Evolutionary conservation across 2,113 vertebrate genomes (phyloP), one percentile per base, ranked within the genome.

Genomic region (Zosterops borbonicus): DNA sequence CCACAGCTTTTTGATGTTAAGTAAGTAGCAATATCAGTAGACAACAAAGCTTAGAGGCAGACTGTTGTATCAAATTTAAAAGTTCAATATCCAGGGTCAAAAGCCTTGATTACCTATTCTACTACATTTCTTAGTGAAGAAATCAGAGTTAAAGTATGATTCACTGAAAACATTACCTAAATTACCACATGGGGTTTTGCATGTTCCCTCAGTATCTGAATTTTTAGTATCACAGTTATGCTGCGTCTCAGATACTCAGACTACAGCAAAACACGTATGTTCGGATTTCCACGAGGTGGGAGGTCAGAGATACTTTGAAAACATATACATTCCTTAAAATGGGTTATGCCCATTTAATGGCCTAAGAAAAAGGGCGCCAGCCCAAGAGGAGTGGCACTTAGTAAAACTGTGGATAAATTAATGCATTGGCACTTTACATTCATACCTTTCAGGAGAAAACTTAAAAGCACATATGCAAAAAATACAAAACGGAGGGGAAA

Each of bases 1-100:
- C 94, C 83, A 95, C 90, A 90, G 97, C 97, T 98, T 98, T 98
- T 98, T 97, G 97, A 98, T 97, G 96, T 98, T 96, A 96, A 97
- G 86, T 96, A 97, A 96, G 94, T 92, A 97, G 96, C 93, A 97
- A 97, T 97, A 97, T 96, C 96, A 97, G 95, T 87, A 96, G 90
- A 97, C 96, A 96, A 97, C 97, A 98, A 98, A 98, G 96, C 97
- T 94, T 86, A 94, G 69, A 95, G 89, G 87, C 95, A 98, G 94
- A 94, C 95, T 91, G 83, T 92, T 98, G 95, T 96, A 98, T 98
- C 97, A 97, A 92, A 95, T 98, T 98, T 97, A 98, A 97, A 97
- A 97, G 96, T 97, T 80, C 96, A 97, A 97, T 96, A 96, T 91
- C 64, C 74, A 96, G 76, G 95, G 95, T 97, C 96, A 96, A 97